phyloP scores from a whole-genome alignment of 1,140 invertebrate genomes.

The Euura saliciscinereae region DNA sequence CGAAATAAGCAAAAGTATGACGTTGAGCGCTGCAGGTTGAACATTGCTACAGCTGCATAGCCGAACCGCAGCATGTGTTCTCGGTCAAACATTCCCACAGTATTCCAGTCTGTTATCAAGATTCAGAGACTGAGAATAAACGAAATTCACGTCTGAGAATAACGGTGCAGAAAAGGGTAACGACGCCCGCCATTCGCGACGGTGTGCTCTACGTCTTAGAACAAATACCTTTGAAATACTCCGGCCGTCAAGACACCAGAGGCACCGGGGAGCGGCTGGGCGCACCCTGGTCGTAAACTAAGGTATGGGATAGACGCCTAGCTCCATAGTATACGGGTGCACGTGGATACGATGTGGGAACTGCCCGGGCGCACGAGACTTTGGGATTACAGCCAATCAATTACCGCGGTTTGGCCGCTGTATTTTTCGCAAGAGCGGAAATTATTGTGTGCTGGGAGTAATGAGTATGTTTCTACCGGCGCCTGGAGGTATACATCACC shows the following conservation, averaged over 20 bases:
- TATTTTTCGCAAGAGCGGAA: slow-evolving; percentile 4
- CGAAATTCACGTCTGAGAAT: too few species aligned
- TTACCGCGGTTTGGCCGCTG: not conserved
- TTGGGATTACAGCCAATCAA: slow-evolving; percentile 5
- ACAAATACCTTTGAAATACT: not conserved
- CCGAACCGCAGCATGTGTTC: too few species aligned
- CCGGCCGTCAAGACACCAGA: not conserved
- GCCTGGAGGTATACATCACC: not conserved
- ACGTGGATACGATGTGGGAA: not conserved
- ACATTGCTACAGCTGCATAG: too few species aligned
- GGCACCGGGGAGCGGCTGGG: not conserved
- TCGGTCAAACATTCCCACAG: too few species aligned
- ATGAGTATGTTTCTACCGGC: slow-evolving; percentile 4
- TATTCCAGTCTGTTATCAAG: too few species aligned
- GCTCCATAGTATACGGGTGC: not conserved
- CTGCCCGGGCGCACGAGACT: slow-evolving; percentile 1
- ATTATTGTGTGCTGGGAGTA: slow-evolving; percentile 1
- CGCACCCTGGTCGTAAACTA: not conserved
- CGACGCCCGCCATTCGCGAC: too few species aligned
- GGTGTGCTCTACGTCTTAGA: not conserved
- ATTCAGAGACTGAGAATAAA: too few species aligned
- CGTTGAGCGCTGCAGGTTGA: too few species aligned
- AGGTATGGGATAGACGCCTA: not conserved
- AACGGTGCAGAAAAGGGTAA: too few species aligned
- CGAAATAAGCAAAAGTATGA: too few species aligned